Percentiles rank a stretch among this genome's conserved stretches.
These are phyloP conservation scores for Hyposoter didymator DNA, from an alignment of 2,888 invertebrate genomes.

Conservation along the genomic window DNA sequence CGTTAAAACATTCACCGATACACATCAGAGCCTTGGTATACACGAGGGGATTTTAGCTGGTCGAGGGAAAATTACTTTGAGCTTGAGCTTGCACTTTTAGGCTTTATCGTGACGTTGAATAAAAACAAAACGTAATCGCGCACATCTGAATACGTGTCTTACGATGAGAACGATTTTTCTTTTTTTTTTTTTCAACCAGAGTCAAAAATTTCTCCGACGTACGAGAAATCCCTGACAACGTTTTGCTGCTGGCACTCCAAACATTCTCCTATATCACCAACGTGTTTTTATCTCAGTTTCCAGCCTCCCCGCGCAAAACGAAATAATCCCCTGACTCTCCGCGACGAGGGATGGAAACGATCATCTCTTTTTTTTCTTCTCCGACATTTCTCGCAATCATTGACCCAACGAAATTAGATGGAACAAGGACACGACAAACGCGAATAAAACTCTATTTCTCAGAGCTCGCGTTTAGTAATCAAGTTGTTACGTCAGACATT, in stretches of 20 bases:
- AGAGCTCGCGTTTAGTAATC: slow-evolving; percentile 19
- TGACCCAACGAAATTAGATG: slow-evolving; percentile 1
- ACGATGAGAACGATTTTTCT: background rate
- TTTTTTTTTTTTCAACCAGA: background rate
- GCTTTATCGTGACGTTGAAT: slow-evolving; percentile 12
- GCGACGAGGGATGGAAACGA: background rate
- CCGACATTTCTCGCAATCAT: background rate
- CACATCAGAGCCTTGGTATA: slow-evolving; percentile 22
- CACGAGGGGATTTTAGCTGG: slow-evolving; percentile 22
- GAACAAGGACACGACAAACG: background rate
- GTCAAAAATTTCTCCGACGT: background rate
- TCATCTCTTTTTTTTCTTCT: background rate
- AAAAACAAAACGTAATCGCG: slow-evolving; percentile 6
- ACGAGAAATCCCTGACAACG: background rate
- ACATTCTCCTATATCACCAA: background rate
- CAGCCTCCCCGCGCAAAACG: background rate
- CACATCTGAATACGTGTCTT: slow-evolving; percentile 16
- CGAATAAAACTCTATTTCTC: slow-evolving; percentile 18
- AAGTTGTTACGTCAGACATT: slow-evolving; percentile 16
- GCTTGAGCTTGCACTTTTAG: slow-evolving; percentile 27
- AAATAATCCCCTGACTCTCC: background rate
- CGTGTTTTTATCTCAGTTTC: background rate
- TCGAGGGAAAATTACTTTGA: slow-evolving; percentile 26
- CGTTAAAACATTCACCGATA: slow-evolving; percentile 65
- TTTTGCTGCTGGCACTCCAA: background rate